phyloP scores from a whole-genome alignment of 2,113 vertebrate species.

The Lampris incognitus region DNA sequence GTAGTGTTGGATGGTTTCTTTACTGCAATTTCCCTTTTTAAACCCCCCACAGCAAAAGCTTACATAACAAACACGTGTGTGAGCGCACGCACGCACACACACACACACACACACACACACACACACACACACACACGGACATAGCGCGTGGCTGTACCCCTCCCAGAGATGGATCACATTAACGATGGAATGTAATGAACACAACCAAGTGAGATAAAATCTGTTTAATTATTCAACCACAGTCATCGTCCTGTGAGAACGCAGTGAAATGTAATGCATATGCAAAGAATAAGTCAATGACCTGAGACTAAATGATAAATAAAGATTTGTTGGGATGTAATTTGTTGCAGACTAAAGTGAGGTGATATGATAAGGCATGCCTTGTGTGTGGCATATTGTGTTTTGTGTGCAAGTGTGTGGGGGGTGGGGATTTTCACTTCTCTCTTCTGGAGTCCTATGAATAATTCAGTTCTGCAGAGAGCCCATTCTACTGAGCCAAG shows the following conservation, averaged over 20 bases:
- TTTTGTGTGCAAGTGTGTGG: conserved; percentile 64
- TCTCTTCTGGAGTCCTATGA: conserved; percentile 74
- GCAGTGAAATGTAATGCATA: not conserved
- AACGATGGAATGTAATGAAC: conserved; percentile 32
- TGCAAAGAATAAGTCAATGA: conserved; percentile 8
- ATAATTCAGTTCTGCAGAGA: conserved; percentile 83
- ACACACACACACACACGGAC: conserved; percentile 10
- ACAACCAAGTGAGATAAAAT: conserved; percentile 36
- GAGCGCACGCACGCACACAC: conserved; percentile 4
- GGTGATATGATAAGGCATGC: conserved; percentile 33
- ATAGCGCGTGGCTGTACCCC: conserved; percentile 46
- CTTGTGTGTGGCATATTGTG: conserved; percentile 52
- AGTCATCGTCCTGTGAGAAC: conserved; percentile 16
- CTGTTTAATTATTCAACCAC: conserved; percentile 62
- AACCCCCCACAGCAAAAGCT: conserved; percentile 16
- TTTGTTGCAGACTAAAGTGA: conserved; percentile 20
- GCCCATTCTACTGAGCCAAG: conserved; percentile 68
- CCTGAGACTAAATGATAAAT: conserved; percentile 22
- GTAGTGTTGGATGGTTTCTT: conserved; percentile 9
- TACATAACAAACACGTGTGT: conserved; percentile 49
- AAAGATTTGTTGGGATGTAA: conserved; percentile 19
- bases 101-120: conserved; percentile 13
- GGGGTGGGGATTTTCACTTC: conserved; percentile 72
- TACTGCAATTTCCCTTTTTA: not conserved
- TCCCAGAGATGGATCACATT: conserved; percentile 35